Percentiles rank a stretch among this genome's conserved stretches.
Conservation (phyloP, 2,797 vertebrate genomes). For the Apodemus agrarius region DNA sequence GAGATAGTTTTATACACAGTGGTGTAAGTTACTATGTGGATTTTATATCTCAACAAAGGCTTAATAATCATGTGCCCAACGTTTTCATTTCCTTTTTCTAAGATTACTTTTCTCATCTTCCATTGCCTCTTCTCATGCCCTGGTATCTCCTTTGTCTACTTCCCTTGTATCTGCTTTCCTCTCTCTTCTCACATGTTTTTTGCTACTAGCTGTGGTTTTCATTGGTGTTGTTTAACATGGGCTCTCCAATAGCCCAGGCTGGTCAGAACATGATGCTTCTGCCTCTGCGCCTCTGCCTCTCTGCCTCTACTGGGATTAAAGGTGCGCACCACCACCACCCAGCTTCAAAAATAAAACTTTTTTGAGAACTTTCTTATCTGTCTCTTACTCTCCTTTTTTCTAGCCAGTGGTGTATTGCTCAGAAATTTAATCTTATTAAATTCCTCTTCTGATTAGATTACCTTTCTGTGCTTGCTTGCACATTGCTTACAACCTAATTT, state of each 20-base stretch:
- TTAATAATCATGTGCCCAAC: not conserved
- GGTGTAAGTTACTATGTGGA: not conserved
- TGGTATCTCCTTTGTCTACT: not conserved
- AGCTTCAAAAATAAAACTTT: not conserved
- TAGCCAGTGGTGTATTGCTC: not conserved
- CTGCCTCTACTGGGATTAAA: not conserved
- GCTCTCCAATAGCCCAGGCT: not conserved
- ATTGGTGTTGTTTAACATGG: not conserved
- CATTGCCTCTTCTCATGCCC: not conserved
- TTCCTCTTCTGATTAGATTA: slow-evolving; percentile 29
- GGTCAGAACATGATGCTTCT: not conserved
- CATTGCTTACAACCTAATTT: not conserved
- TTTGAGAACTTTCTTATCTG: slow-evolving; percentile 34
- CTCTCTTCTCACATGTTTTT: not conserved
- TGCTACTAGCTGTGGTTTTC: not conserved
- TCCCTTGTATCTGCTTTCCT: not conserved
- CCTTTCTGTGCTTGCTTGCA: not conserved
- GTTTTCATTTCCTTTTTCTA: not conserved
- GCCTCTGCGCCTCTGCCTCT: no score
- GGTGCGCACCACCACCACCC: not conserved
- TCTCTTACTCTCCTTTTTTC: not conserved
- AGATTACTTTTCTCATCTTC: not conserved
- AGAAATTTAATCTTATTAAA: slow-evolving; percentile 51
- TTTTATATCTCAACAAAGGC: not conserved
- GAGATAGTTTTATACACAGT: slow-evolving; percentile 30